Percentiles rank a stretch among this genome's conserved stretches.
These are phyloP conservation scores for Cerastis rubricosa DNA, from an alignment of 2,888 invertebrate species.

Conservation along the genomic window DNA sequence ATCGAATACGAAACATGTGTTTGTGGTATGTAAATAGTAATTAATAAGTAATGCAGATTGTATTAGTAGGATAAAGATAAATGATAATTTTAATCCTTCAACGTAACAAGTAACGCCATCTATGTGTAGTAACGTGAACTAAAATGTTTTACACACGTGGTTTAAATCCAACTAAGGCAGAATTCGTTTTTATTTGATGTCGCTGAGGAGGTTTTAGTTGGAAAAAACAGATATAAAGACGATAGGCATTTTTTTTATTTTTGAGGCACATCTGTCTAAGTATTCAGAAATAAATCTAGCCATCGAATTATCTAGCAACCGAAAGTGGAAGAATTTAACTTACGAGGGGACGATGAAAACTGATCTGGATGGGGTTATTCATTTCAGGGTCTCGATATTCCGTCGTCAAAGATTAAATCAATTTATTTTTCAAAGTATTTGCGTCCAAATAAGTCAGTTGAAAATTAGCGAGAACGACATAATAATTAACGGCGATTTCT, in stretches of 20 bases:
- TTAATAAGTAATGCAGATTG: constrained; percentile 4
- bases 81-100: constrained; percentile 13
- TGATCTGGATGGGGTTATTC: neutral
- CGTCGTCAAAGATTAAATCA: neutral
- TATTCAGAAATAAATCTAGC: too few species aligned
- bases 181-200: neutral
- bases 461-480: neutral
- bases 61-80: constrained; percentile 23
- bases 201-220: too few species aligned
- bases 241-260: neutral
- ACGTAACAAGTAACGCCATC: constrained; percentile 47
- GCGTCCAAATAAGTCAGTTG: neutral
- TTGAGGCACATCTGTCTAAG: neutral
- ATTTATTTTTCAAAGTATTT: neutral
- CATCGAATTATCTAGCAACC: neutral
- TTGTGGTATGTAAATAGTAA: neutral
- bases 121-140: constrained; percentile 28
- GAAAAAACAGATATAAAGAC: neutral
- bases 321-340: neutral
- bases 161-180: neutral
- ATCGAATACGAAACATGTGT: neutral
- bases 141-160: constrained; percentile 10
- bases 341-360: neutral
- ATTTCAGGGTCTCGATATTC: neutral
- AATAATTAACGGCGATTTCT: neutral